These are phyloP conservation scores for Caenorhabditis brenneri DNA, from an alignment of 1,140 invertebrate genomes.

Conservation along the genomic window DNA sequence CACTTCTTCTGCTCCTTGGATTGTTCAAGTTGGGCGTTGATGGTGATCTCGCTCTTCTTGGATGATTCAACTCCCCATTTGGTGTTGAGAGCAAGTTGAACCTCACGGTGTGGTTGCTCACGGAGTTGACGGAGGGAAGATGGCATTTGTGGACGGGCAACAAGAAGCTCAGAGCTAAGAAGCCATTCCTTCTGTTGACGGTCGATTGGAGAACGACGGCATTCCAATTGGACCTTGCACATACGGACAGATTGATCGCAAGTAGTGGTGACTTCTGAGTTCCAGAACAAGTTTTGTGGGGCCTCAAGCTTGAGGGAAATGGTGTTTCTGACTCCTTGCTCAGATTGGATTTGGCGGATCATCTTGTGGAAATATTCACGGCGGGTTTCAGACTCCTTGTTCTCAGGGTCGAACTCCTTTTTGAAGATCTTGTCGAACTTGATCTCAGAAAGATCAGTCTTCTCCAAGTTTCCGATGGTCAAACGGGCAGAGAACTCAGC, in stretches of 20 bases:
- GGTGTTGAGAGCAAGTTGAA: slow-evolving; percentile 28
- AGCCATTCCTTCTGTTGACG: slow-evolving; percentile 41
- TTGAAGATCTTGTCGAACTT: slow-evolving; percentile 34
- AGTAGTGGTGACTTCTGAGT: slow-evolving; percentile 2
- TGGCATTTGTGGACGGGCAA: background rate
- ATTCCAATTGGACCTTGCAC: slow-evolving; percentile 26
- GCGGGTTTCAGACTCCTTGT: slow-evolving; percentile 40
- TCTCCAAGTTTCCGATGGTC: background rate
- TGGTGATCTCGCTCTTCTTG: slow-evolving; percentile 43
- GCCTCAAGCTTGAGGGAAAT: background rate
- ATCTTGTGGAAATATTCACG: slow-evolving; percentile 32
- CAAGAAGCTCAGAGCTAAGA: slow-evolving; percentile 16
- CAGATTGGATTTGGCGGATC: slow-evolving; percentile 23
- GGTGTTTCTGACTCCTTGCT: slow-evolving; percentile 8
- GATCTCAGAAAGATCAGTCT: background rate
- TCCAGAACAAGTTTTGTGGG: background rate
- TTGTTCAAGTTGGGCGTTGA: slow-evolving; percentile 43
- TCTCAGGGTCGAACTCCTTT: background rate
- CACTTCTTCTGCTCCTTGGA: slow-evolving; percentile 39
- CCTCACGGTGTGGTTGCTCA: slow-evolving; percentile 54
- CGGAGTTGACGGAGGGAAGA: slow-evolving; percentile 22
- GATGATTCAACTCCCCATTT: slow-evolving; percentile 58
- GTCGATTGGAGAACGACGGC: background rate
- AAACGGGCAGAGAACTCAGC: background rate
- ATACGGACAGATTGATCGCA: slow-evolving; percentile 17